These are phyloP conservation scores for Margaritifera margaritifera DNA, from an alignment of 2,888 invertebrate genomes.

Conservation along the genomic window DNA sequence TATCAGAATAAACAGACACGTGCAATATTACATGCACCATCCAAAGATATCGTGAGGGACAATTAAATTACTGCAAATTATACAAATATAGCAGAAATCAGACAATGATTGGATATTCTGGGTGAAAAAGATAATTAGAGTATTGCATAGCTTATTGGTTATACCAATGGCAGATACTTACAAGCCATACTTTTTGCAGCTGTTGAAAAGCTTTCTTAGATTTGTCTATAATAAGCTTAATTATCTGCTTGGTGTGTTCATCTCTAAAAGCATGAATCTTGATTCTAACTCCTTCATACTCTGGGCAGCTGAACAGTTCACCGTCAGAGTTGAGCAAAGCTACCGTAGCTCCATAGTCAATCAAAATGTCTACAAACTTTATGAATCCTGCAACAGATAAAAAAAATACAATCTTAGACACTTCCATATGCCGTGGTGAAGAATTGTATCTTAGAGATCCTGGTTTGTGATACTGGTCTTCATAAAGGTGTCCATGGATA, in stretches of 20 bases:
- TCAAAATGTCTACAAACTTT: slow-evolving; percentile 54
- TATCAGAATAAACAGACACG: no score
- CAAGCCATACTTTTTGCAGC: slow-evolving; percentile 58
- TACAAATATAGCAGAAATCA: no score
- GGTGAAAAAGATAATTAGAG: not conserved
- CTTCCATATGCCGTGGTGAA: no score
- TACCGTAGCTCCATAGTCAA: slow-evolving; percentile 61
- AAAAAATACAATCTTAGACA: not conserved
- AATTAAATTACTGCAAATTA: no score
- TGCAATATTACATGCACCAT: no score
- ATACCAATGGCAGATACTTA: slow-evolving; percentile 29
- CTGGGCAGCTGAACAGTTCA: slow-evolving; percentile 54
- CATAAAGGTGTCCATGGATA: not conserved
- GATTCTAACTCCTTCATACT: slow-evolving; percentile 63
- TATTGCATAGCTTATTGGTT: not conserved
- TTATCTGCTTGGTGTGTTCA: slow-evolving; percentile 53
- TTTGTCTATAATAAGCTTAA: slow-evolving; percentile 49
- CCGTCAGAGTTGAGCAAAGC: slow-evolving; percentile 56
- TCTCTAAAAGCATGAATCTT: slow-evolving; percentile 57
- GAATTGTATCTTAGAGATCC: no score
- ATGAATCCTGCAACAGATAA: slow-evolving; percentile 51
- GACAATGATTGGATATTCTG: no score
- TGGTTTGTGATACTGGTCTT: no score
- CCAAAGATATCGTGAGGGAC: no score
- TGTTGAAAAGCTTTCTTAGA: slow-evolving; percentile 44